A percentile compares a stretch with the other conserved stretches of the same genome.
Conservation (phyloP, 2,888 invertebrate genomes). For the Heliconius charithonia region DNA sequence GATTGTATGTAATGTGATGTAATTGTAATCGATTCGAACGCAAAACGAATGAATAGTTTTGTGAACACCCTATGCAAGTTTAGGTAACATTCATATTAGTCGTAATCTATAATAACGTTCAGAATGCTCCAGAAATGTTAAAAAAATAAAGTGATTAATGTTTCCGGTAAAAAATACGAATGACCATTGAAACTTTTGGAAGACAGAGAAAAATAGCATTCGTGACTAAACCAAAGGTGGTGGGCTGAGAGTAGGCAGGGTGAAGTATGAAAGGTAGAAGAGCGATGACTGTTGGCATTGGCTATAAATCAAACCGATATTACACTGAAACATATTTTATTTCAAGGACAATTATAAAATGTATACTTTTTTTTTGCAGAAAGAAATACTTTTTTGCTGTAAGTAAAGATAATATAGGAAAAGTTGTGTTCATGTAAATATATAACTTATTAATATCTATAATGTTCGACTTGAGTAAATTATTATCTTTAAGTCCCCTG, state of each 20-base stretch:
- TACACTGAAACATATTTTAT: constrained; percentile 34
- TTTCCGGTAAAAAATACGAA: constrained; percentile 32
- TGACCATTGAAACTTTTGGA: constrained; percentile 38
- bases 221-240: constrained; percentile 41
- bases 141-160: constrained; percentile 35
- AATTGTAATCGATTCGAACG: no score
- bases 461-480: no score
- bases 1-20: no score
- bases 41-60: no score
- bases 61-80: background rate
- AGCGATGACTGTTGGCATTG: constrained; percentile 42
- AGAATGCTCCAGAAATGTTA: background rate
- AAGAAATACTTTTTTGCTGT: background rate
- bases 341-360: constrained; percentile 41
- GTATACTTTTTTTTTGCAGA: background rate
- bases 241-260: constrained; percentile 30
- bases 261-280: constrained; percentile 45
- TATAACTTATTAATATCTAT: no score
- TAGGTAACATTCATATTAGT: background rate
- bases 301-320: constrained; percentile 46
- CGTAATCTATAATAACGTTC: background rate
- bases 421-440: background rate
- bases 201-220: constrained; percentile 39
- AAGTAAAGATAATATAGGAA: background rate
- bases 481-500: no score